A percentile compares a stretch with the other conserved stretches of the same genome.
These are phyloP conservation scores for Aphidoletes aphidimyza DNA, from an alignment of 2,888 invertebrate species.

Conservation along the genomic window DNA sequence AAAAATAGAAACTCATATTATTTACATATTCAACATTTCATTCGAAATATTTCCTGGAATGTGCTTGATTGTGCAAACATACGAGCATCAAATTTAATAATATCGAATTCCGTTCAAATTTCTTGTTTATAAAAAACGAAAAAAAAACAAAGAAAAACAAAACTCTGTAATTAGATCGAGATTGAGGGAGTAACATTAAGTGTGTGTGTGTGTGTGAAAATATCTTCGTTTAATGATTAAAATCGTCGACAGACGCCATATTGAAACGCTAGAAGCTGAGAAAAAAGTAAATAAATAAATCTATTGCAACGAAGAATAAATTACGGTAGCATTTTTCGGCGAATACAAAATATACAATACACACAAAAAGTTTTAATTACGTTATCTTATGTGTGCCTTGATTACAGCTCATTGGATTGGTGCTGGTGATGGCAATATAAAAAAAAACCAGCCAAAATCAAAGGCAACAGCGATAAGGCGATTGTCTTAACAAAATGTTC, in stretches of 20 bases:
- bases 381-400: not conserved
- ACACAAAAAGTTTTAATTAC: not conserved
- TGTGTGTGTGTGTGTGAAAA: not conserved
- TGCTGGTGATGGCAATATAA: not conserved
- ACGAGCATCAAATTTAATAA: no score
- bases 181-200: not conserved
- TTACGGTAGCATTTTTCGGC: conserved; percentile 25
- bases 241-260: not conserved
- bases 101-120: no score
- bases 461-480: no score
- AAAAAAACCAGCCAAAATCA: not conserved
- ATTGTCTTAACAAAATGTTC: no score
- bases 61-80: no score
- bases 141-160: conserved; percentile 12
- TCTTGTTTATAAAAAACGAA: no score
- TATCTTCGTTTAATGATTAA: not conserved
- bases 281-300: conserved; percentile 16
- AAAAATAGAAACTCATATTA: no score
- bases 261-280: not conserved
- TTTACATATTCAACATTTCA: no score
- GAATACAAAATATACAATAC: not conserved
- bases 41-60: no score
- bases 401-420: not conserved
- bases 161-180: not conserved
- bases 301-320: not conserved